These are phyloP conservation scores for Armadillidium nasatum DNA, from an alignment of 1,140 invertebrate genomes.

Conservation along the genomic window DNA sequence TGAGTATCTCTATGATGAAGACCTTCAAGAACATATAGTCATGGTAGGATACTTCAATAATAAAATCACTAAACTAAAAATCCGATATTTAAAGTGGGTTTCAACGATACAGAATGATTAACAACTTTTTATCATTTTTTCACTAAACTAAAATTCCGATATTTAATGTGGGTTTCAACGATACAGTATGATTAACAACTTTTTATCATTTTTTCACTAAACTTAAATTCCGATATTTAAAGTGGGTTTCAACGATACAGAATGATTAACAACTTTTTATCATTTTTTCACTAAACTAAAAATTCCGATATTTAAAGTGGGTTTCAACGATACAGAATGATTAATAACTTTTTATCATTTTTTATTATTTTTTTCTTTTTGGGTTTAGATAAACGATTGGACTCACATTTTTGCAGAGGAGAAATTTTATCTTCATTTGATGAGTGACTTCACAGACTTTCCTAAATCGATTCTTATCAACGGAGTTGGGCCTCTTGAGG, in stretches of 20 bases:
- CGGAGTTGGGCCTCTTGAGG: constrained; percentile 26
- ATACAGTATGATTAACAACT: too few relatives aligned
- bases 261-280: too few relatives aligned
- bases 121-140: background rate
- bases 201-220: too few relatives aligned
- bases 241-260: background rate
- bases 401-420: constrained; percentile 23
- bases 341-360: background rate
- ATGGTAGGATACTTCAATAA: too few relatives aligned
- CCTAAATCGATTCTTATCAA: constrained; percentile 35
- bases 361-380: too few relatives aligned
- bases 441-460: constrained; percentile 12
- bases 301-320: background rate
- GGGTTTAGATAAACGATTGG: constrained; percentile 34
- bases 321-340: too few relatives aligned
- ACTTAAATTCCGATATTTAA: background rate
- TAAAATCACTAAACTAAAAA: background rate
- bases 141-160: background rate
- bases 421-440: constrained; percentile 21
- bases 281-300: background rate
- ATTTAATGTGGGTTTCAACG: background rate
- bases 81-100: background rate
- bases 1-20: constrained; percentile 73
- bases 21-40: constrained; percentile 70
- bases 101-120: too few relatives aligned